A percentile compares a stretch with the other conserved stretches of the same genome.
phyloP scores from a whole-genome alignment of 2,113 vertebrate species.

The Myanophis thanlyinensis region DNA sequence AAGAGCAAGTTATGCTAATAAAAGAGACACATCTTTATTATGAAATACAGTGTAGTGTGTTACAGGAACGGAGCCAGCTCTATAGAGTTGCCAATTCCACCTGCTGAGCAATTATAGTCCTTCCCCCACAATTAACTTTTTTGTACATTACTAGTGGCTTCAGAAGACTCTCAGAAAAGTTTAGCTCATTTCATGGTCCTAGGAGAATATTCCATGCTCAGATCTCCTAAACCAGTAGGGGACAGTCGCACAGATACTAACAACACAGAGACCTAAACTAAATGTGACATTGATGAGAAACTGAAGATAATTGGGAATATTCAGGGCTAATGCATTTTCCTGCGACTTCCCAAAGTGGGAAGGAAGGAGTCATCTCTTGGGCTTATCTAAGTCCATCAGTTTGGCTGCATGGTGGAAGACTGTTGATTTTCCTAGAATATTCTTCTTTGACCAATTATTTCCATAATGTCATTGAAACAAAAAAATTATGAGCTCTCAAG shows the following conservation, averaged over 20 bases:
- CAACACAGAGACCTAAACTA: not conserved
- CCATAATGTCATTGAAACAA: not conserved
- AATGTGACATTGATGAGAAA: not conserved
- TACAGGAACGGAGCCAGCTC: constrained; percentile 49
- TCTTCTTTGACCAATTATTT: not conserved
- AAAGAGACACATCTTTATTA: constrained; percentile 52
- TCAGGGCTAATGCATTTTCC: not conserved
- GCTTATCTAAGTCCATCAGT: not conserved
- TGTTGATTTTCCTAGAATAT: not conserved
- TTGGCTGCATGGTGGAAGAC: not conserved
- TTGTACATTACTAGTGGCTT: not conserved
- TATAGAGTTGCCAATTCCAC: constrained; percentile 17
- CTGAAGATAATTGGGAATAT: not conserved
- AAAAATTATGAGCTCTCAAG: not conserved
- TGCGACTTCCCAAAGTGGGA: not conserved
- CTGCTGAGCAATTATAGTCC: not conserved
- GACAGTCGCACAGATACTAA: not conserved
- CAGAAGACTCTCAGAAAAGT: not conserved
- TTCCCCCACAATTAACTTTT: not conserved
- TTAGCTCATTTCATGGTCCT: not conserved
- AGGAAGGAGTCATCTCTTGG: not conserved
- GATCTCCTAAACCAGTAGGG: not conserved
- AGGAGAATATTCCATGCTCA: not conserved
- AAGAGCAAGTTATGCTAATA: constrained; percentile 54
- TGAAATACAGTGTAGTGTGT: constrained; percentile 44